These are phyloP conservation scores for Hydrozoanthus gracilis DNA, from an alignment of 92 coral and sea anemone genomes.

Conservation along the genomic window DNA sequence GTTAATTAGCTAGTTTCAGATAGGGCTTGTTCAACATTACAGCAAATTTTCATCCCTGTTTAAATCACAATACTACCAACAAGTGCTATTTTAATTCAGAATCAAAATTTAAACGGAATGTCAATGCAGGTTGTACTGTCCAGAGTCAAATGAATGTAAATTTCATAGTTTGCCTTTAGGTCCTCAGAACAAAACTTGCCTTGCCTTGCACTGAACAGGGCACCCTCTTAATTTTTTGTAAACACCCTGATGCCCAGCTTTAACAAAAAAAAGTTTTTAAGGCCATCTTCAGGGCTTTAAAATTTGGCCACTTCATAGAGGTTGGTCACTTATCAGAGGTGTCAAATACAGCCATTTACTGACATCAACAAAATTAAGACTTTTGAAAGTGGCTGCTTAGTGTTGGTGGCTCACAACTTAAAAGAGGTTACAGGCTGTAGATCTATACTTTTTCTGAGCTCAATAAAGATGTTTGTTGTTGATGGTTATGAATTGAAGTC, in stretches of 20 bases:
- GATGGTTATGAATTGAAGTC: too few species aligned
- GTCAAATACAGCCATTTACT: too few species aligned
- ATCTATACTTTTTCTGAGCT: too few species aligned
- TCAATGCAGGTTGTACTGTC: neutral
- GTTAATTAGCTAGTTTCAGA: too few species aligned
- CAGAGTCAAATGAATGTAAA: neutral
- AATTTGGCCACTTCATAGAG: too few species aligned
- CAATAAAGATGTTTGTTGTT: too few species aligned
- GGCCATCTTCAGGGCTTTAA: neutral
- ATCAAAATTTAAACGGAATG: neutral
- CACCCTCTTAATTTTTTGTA: neutral
- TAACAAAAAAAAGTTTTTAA: neutral
- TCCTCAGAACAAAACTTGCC: neutral
- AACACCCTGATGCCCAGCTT: neutral
- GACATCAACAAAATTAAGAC: too few species aligned
- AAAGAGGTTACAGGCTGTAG: too few species aligned
- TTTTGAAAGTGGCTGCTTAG: too few species aligned
- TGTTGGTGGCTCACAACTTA: too few species aligned
- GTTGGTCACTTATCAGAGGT: too few species aligned
- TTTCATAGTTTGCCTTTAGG: neutral
- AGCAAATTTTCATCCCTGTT: neutral
- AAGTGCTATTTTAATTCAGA: neutral
- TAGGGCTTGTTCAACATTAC: too few species aligned
- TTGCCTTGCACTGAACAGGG: neutral
- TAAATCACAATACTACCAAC: neutral